Evolutionary conservation across 2,113 vertebrate species (phyloP).

Genomic region (Cygnus buccinator): DNA sequence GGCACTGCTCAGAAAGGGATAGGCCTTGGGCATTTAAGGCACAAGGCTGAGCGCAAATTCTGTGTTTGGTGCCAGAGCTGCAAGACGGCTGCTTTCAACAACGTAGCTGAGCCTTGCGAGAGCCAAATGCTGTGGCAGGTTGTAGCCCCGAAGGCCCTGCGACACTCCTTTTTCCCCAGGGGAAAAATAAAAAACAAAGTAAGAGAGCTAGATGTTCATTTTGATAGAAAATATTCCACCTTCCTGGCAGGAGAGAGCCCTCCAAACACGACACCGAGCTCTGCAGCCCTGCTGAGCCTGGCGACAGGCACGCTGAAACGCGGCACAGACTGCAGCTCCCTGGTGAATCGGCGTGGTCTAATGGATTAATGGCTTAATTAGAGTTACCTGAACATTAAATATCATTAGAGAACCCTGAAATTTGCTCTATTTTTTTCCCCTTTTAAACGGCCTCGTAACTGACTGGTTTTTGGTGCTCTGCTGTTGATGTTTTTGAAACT

Average conservation of each 20-base stretch:
- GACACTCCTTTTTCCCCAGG: neutral
- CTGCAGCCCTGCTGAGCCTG: neutral
- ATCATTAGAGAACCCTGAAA: neutral
- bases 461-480: neutral
- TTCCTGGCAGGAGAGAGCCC: neutral
- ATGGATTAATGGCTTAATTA: conserved; percentile 21
- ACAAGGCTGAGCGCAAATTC: neutral
- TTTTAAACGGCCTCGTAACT: neutral
- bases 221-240: neutral
- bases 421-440: neutral
- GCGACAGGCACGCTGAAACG: neutral
- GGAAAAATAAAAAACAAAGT: neutral
- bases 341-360: neutral
- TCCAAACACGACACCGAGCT: neutral
- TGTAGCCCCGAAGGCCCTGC: neutral
- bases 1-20: neutral
- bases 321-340: neutral
- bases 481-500: neutral
- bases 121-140: rapidly evolving
- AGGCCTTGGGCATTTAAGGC: neutral
- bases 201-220: neutral
- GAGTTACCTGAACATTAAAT: conserved; percentile 23
- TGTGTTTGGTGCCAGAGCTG: neutral
- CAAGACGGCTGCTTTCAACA: neutral
- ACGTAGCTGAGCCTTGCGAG: rapidly evolving